Evolutionary conservation across 2,888 invertebrate genomes (phyloP).

Genomic region (Tinea trinotella): DNA sequence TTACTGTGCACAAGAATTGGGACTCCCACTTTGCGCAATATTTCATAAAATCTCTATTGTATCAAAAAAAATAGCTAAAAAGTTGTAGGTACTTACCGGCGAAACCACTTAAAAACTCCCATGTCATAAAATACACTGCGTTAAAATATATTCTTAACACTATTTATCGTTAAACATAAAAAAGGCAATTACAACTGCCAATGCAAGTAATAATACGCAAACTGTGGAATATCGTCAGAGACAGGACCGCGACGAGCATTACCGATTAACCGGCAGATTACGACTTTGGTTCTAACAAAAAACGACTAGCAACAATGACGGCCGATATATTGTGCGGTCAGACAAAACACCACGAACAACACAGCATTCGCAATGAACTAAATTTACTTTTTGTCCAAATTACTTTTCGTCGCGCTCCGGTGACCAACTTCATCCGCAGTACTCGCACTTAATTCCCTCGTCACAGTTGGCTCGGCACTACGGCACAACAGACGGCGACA

Average conservation of each 20-base stretch:
- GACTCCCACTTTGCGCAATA: too few species aligned
- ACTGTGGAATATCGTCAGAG: background rate
- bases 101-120: constrained; percentile 68
- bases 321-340: constrained; percentile 68
- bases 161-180: constrained; percentile 1
- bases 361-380: constrained; percentile 66
- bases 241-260: constrained; percentile 6
- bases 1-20: too few species aligned
- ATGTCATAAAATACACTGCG: constrained; percentile 38
- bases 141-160: background rate
- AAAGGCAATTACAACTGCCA: background rate
- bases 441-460: constrained; percentile 31
- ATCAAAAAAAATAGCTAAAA: too few species aligned
- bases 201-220: background rate
- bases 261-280: constrained; percentile 46
- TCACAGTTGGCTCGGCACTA: constrained; percentile 34
- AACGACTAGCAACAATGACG: constrained; percentile 65
- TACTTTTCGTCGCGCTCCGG: constrained; percentile 68
- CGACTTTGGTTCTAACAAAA: constrained; percentile 48
- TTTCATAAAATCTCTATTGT: too few species aligned
- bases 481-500: constrained; percentile 29
- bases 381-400: constrained; percentile 70
- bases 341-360: constrained; percentile 68
- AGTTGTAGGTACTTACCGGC: constrained; percentile 54
- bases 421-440: constrained; percentile 59